Evolutionary conservation across 2,113 vertebrate genomes (phyloP).

Genomic region (Carassius auratus): DNA sequence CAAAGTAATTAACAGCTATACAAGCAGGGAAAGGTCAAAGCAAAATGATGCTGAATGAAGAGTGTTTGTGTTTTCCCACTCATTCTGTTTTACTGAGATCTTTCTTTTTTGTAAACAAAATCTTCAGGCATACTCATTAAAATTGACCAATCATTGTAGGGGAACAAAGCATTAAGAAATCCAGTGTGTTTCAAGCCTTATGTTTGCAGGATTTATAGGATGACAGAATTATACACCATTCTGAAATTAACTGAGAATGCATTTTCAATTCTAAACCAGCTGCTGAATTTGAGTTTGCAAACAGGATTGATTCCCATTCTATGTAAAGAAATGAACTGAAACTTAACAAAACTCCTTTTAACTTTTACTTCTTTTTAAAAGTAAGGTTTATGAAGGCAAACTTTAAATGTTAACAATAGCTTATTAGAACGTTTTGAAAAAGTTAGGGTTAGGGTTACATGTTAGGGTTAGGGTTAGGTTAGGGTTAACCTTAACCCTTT

Average conservation of each 20-base stretch:
- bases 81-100: too few relatives aligned
- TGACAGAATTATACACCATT: neutral
- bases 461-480: too few relatives aligned
- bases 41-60: neutral
- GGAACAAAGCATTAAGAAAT: neutral
- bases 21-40: constrained; percentile 31
- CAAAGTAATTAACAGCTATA: constrained; percentile 30
- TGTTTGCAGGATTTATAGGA: neutral
- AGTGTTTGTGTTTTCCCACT: too few relatives aligned
- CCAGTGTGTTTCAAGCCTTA: neutral
- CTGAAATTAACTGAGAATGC: neutral
- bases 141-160: neutral
- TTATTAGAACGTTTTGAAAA: neutral
- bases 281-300: neutral
- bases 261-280: neutral
- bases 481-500: neutral
- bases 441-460: too few relatives aligned
- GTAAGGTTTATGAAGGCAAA: too few relatives aligned
- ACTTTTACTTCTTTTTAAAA: too few relatives aligned
- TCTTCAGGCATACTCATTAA: neutral
- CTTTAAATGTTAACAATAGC: neutral
- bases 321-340: neutral
- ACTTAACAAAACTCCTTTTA: too few relatives aligned
- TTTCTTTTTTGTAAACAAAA: neutral
- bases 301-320: neutral